Percentiles rank a stretch among this genome's conserved stretches.
phyloP scores from a whole-genome alignment of 64 coral and sea anemone genomes.

The Porites australiensis region DNA sequence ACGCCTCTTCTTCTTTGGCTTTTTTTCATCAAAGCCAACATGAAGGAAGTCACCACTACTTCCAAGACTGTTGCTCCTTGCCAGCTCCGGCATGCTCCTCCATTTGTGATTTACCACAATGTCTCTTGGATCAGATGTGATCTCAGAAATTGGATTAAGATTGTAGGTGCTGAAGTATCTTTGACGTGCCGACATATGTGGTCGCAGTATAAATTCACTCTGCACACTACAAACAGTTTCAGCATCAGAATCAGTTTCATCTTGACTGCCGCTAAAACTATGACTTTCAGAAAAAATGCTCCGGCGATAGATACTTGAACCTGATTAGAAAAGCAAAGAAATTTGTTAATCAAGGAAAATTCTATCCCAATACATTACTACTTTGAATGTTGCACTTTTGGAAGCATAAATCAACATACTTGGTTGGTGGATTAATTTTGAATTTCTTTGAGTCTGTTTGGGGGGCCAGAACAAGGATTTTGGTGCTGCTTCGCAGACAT shows the following conservation, averaged over 20 bases:
- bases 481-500: too few species aligned
- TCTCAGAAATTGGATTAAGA: constrained; percentile 32
- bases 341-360: not conserved
- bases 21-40: constrained; percentile 54
- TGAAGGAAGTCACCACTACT: constrained; percentile 13
- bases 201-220: constrained; percentile 61
- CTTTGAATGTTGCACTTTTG: too few species aligned
- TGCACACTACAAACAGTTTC: constrained; percentile 60
- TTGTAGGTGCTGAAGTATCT: constrained; percentile 69
- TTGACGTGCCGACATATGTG: constrained; percentile 48
- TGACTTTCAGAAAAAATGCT: constrained; percentile 37
- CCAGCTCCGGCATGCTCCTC: constrained; percentile 64
- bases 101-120: constrained; percentile 29
- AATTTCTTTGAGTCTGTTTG: too few species aligned
- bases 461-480: too few species aligned
- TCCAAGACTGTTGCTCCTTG: constrained; percentile 27
- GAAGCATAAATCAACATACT: too few species aligned
- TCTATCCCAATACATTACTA: too few species aligned
- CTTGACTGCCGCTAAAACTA: constrained; percentile 41
- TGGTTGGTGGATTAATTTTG: too few species aligned
- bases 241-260: constrained; percentile 65
- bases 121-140: constrained; percentile 11
- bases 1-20: constrained; percentile 53
- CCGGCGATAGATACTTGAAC: constrained; percentile 57
- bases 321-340: constrained; percentile 2